These are phyloP conservation scores for Geococcyx californianus DNA, from an alignment of 2,113 vertebrate species.

Conservation along the genomic window DNA sequence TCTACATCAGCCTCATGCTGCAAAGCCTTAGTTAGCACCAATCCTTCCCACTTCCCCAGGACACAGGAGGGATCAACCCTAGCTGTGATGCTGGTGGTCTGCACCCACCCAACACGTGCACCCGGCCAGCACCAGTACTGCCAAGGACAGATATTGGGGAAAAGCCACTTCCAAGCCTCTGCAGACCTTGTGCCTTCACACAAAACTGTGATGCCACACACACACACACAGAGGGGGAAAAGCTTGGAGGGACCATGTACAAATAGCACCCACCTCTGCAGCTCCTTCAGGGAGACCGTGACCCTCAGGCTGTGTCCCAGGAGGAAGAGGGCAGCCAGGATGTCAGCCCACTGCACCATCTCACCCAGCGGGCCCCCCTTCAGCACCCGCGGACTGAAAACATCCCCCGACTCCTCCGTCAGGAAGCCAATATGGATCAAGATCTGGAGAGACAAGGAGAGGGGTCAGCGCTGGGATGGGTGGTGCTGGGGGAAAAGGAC, in stretches of 20 bases:
- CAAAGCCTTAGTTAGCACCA: not conserved
- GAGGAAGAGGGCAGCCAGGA: slow-evolving; percentile 89
- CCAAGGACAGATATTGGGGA: fast-evolving
- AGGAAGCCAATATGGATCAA: slow-evolving; percentile 95
- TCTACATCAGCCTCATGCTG: not conserved
- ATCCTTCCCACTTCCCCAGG: not conserved
- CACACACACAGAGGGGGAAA: fast-evolving
- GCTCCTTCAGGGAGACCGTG: slow-evolving; percentile 93
- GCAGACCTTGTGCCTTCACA: not conserved
- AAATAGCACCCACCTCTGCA: slow-evolving; percentile 95
- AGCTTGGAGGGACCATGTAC: no score
- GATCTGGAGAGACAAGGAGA: slow-evolving; percentile 76
- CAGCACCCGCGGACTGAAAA: slow-evolving; percentile 94
- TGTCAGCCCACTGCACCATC: slow-evolving; percentile 99
- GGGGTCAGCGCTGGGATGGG: not conserved
- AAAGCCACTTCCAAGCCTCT: not conserved
- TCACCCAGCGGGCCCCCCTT: slow-evolving; percentile 95
- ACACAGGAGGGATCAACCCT: not conserved
- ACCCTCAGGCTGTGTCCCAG: slow-evolving; percentile 91
- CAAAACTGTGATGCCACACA: not conserved
- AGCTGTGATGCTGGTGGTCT: fast-evolving
- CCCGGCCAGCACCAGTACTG: not conserved
- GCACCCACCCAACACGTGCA: not conserved
- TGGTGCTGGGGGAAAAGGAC: not conserved
- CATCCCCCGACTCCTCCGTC: slow-evolving; percentile 95